phyloP scores from a whole-genome alignment of 2,797 vertebrate genomes.

The Apogon talboti region DNA sequence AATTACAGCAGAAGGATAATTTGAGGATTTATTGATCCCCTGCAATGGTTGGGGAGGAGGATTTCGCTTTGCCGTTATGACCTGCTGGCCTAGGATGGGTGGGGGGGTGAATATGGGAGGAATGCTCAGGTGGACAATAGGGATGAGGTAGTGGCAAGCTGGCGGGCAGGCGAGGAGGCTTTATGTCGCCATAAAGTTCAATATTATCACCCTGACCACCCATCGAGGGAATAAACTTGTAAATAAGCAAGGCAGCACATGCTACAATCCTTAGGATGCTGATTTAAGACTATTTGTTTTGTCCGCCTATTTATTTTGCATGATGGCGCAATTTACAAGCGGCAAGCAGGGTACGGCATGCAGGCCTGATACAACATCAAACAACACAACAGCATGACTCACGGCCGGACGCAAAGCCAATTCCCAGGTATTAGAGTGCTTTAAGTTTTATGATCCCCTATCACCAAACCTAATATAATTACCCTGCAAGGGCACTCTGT shows the following conservation, averaged over 20 bases:
- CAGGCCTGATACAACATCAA: constrained; percentile 65
- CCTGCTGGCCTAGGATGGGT: constrained; percentile 16
- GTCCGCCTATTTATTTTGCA: constrained; percentile 80
- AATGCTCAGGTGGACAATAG: constrained; percentile 49
- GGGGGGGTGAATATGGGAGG: constrained; percentile 32
- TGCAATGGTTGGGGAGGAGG: constrained; percentile 22
- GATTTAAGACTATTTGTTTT: constrained; percentile 86
- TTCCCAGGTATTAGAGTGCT: constrained; percentile 87
- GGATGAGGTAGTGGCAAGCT: constrained; percentile 39
- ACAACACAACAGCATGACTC: constrained; percentile 81
- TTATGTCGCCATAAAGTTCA: constrained; percentile 79
- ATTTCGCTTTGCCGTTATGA: constrained; percentile 56
- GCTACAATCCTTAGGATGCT: constrained; percentile 70
- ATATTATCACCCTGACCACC: constrained; percentile 78
- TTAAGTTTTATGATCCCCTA: constrained; percentile 86
- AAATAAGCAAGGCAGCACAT: constrained; percentile 71
- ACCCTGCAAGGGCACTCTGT: constrained; percentile 85
- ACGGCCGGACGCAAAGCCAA: constrained; percentile 80
- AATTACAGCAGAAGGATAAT: constrained; percentile 75
- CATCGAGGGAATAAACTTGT: constrained; percentile 63
- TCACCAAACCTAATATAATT: constrained; percentile 87
- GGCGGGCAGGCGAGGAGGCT: constrained; percentile 43
- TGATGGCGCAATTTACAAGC: constrained; percentile 82
- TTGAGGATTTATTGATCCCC: constrained; percentile 71
- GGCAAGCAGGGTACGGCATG: constrained; percentile 38